Evolutionary conservation across 1,140 invertebrate genomes (phyloP).

Genomic region (Bombus huntii): DNA sequence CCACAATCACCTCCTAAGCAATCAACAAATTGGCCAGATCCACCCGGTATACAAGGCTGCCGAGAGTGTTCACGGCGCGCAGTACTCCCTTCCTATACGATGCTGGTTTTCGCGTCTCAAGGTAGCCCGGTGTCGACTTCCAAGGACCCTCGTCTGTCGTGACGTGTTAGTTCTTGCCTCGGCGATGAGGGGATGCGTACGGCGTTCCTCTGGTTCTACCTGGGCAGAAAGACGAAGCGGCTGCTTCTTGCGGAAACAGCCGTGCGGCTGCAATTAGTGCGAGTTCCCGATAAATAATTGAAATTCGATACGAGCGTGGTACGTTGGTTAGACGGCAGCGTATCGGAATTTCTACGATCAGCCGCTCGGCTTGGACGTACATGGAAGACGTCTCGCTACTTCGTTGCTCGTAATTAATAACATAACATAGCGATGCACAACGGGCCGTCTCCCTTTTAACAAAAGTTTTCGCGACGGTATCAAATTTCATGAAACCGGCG

Average conservation of each 20-base stretch:
- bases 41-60: background rate
- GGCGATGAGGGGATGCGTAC: conserved; percentile 34
- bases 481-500: conserved; percentile 63
- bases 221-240: conserved; percentile 43
- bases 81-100: conserved; percentile 13
- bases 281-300: conserved; percentile 75
- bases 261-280: conserved; percentile 67
- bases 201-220: conserved; percentile 11
- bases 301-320: conserved; percentile 71
- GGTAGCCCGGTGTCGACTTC: conserved; percentile 58
- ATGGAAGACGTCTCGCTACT: conserved; percentile 9
- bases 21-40: background rate
- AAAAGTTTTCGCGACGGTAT: conserved; percentile 69
- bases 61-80: conserved; percentile 24
- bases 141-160: conserved; percentile 57
- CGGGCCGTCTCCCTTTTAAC: conserved; percentile 45
- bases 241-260: conserved; percentile 66
- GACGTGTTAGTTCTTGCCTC: conserved; percentile 50
- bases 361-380: background rate
- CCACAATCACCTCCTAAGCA: background rate
- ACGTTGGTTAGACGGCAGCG: background rate
- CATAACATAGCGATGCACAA: conserved; percentile 12
- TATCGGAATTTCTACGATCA: conserved; percentile 45
- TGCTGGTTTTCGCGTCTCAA: conserved; percentile 55
- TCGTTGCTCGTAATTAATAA: conserved; percentile 63